Evolutionary conservation across 2,888 invertebrate species (phyloP), one percentile per base, ranked within the genome.

Genomic region (Cotesia congregata): DNA sequence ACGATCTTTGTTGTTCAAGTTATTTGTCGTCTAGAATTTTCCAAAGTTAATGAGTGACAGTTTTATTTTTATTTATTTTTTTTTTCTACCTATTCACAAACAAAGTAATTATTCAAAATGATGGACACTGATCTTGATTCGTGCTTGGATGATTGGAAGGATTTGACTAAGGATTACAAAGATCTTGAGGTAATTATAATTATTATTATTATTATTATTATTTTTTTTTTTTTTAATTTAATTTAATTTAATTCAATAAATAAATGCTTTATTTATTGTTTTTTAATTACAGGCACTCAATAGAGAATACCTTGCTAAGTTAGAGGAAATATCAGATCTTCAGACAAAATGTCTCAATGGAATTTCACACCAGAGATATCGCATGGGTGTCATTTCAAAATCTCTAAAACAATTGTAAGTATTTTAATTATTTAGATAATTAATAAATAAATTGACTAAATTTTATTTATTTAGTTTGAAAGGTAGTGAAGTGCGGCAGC

Each of bases 311-410:
- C 92, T 95, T 74, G 92, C 94, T 76, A 95, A 96, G 89, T 91
- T 98, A 82, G 96, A 97, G 83, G 95, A 96, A 89, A 92, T 98
- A 50, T 93, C 94, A 71, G 93, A 94, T 82, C 91, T 96, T 67
- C 98, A 98, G 89, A 93, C 94, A 86, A 93, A 95, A 93, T 98
- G 98, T 90, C 91, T 95, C 84, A 95, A 95, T 88, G 96, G 96
- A 86, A 93, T 98, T 82, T 93, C 93, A 82, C 98, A 98, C 90
- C 98, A 98, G 89, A 93, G 95, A 84, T 98, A 98, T 90, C 93
- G 97, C 79, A 93, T 98, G 91, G 93, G 94, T 62, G 92, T 96
- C 86, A 95, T 99, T 85, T 91, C 92, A 50, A 94, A 94, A 84
- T 93, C 94, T 72, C 88, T 98, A 74, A 94, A 94, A 91, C 94